Base-by-base conservation (phyloP, 2,888 invertebrate genomes). In the Alloplasta piceator region DNA sequence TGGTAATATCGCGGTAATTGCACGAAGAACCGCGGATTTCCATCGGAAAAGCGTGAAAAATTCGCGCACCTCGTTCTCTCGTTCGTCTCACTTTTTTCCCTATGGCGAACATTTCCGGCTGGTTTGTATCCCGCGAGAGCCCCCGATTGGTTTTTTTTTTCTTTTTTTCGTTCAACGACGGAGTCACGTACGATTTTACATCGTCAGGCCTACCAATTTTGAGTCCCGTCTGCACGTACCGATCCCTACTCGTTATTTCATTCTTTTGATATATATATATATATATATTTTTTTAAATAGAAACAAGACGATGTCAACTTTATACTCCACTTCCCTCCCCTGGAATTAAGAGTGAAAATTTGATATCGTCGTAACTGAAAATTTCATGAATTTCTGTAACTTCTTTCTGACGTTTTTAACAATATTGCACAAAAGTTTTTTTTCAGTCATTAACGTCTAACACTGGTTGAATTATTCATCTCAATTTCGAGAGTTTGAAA, bases 111-210 rank as follows among this genome's bases (percentile, higher is more conserved):
- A 68, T 55, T 55, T 71, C 67, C 60, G 61, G 50, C 61, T 46
- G 66, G 66, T 12, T 60, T 67, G 61, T 72, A 73, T 64, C 55
- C 55, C 56, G 46, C 26, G 61, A 61, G 61, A 72, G 52, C 26
- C n/a, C 38, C 5, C 52, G 64, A 64, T 61, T 56, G 55, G 72
- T 26, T 16, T 72, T 12, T 16, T n/a, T n/a, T n/a, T 12, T 14
- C 68, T 43, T 63, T 39, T 74, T 64, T 50, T 50, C 52, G 50
- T 48, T 43, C 58, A 56, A 48, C 26, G 39, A 70, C 73, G 43
- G 39, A 77, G 77, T 81, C 80, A 81, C 77, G 80, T 81, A 39
- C 73, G 73, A 60, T 52, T 67, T 61, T 71, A 16, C 36, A 61
- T 68, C 67, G 73, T 38, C 75, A 67, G 61, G 63, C 55, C 60